Conservation (phyloP, 2,113 vertebrate genomes). For the Odontesthes bonariensis region DNA sequence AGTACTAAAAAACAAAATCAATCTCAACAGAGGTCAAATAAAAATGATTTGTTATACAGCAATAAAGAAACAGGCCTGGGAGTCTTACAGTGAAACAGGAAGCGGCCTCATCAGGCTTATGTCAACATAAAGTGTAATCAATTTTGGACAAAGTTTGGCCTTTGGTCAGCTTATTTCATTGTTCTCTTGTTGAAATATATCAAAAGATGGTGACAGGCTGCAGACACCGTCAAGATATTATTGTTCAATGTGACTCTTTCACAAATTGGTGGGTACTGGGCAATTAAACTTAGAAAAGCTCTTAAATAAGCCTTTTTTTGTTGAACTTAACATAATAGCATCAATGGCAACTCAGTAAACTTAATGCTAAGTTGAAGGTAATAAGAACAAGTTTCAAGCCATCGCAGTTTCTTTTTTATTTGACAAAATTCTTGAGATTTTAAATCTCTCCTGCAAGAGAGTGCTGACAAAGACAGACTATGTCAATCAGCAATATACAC, state of each 20-base stretch:
- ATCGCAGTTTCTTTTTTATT: not conserved
- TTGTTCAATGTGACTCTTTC: not conserved
- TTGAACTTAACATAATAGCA: not conserved
- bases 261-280: not conserved
- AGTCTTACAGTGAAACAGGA: conserved; percentile 23
- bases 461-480: not conserved
- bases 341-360: not conserved
- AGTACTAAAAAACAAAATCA: conserved; percentile 21
- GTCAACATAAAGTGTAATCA: conserved; percentile 4
- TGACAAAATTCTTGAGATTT: not conserved
- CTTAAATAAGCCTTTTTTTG: not conserved
- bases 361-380: not conserved
- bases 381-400: not conserved
- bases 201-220: not conserved
- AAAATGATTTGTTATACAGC: conserved; percentile 32
- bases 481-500: too few relatives aligned
- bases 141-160: not conserved
- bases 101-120: conserved; percentile 19
- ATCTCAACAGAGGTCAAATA: conserved; percentile 37
- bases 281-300: not conserved
- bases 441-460: not conserved
- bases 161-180: not conserved
- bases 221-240: not conserved
- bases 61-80: conserved; percentile 12
- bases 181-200: not conserved